A percentile compares a stretch with the other conserved stretches of the same genome.
phyloP scores from a whole-genome alignment of 2,888 invertebrate species.

The Apocheima hispidaria region DNA sequence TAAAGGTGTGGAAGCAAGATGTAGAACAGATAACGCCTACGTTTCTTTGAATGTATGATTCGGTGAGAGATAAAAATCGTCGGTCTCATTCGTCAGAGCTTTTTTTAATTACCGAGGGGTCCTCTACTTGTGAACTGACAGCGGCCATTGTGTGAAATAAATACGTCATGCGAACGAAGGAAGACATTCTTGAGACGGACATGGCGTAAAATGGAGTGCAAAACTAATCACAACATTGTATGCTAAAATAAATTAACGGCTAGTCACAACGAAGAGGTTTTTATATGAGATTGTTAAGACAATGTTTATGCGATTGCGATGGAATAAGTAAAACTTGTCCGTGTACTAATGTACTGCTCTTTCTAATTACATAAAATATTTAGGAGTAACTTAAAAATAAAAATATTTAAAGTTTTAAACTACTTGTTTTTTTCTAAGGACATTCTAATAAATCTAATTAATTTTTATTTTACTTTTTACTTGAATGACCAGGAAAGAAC shows the following conservation, averaged over 20 bases:
- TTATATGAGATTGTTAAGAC: background rate
- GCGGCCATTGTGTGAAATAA: conserved; percentile 80
- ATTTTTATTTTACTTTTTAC: no score
- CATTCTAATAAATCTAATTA: no score
- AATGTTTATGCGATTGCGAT: background rate
- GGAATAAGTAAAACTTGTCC: background rate
- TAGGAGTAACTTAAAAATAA: no score
- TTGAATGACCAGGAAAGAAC: no score
- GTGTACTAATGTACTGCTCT: no score
- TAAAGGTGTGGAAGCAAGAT: conserved; percentile 65
- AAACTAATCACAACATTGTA: conserved; percentile 20
- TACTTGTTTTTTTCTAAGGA: no score
- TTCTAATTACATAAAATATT: no score
- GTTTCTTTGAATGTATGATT: conserved; percentile 80
- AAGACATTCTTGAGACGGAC: conserved; percentile 68
- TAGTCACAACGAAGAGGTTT: background rate
- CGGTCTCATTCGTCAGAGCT: conserved; percentile 84
- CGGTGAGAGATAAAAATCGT: conserved; percentile 84
- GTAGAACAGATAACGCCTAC: conserved; percentile 77
- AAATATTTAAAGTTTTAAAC: no score
- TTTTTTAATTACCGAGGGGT: conserved; percentile 84
- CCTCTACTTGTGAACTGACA: conserved; percentile 80
- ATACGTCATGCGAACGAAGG: conserved; percentile 67
- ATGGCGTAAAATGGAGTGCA: conserved; percentile 32
- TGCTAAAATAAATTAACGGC: conserved; percentile 8